phyloP scores from a whole-genome alignment of 2,888 invertebrate genomes.

The Lissonota sp. region DNA sequence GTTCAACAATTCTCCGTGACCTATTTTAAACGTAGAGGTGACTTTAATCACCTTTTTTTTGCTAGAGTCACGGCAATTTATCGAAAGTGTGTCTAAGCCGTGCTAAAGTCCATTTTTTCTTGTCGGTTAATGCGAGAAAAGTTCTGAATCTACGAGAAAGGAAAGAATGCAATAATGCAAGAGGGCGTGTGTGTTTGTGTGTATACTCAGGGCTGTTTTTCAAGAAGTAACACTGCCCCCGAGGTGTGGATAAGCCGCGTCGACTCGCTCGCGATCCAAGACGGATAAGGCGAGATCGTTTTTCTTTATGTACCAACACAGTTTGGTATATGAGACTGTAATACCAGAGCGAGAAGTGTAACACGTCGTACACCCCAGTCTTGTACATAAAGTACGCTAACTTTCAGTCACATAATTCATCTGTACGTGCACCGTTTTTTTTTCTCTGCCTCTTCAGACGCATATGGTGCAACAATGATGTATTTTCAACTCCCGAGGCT shows the following conservation, averaged over 20 bases:
- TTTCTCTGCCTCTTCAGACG: background rate
- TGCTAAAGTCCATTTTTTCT: slow-evolving; percentile 8
- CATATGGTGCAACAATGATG: slow-evolving; percentile 1
- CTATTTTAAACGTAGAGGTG: slow-evolving; percentile 14
- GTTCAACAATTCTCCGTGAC: background rate
- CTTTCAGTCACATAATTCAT: slow-evolving; percentile 51
- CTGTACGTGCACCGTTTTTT: slow-evolving; percentile 14
- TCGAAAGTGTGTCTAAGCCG: slow-evolving; percentile 14
- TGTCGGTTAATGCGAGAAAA: slow-evolving; percentile 16
- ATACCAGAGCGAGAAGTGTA: slow-evolving; percentile 9
- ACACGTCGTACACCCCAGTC: background rate
- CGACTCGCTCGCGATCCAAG: slow-evolving; percentile 39
- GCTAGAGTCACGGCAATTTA: slow-evolving; percentile 15
- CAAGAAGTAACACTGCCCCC: slow-evolving; percentile 6
- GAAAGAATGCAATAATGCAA: slow-evolving; percentile 50
- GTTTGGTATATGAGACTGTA: slow-evolving; percentile 8
- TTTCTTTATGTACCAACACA: slow-evolving; percentile 42
- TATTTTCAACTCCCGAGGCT: background rate
- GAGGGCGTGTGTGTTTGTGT: background rate
- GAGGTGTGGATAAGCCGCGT: slow-evolving; percentile 55
- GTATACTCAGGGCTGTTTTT: background rate
- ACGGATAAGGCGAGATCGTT: slow-evolving; percentile 55
- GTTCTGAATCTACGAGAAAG: background rate
- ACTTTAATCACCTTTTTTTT: slow-evolving; percentile 35
- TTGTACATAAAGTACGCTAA: slow-evolving; percentile 29